Percentiles rank a stretch among this genome's conserved stretches.
Conservation (phyloP, 2,888 invertebrate species). For the Bedellia somnulentella region DNA sequence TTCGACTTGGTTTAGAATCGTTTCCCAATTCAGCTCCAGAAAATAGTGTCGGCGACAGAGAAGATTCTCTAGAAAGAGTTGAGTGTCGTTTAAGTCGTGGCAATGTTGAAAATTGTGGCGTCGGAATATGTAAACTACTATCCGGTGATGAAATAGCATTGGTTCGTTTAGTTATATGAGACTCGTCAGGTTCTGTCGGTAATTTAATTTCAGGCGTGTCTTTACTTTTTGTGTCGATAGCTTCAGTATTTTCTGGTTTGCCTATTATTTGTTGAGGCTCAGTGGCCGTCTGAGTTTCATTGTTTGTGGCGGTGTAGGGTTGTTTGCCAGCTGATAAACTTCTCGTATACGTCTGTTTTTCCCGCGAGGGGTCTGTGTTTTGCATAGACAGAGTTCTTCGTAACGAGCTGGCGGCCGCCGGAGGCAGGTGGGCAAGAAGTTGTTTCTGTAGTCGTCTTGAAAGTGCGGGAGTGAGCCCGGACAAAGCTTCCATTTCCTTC, state of each 20-base stretch:
- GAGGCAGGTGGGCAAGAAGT: conserved; percentile 69
- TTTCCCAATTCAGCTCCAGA: conserved; percentile 9
- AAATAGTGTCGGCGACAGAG: conserved; percentile 7
- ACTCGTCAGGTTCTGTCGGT: neutral
- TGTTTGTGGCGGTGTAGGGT: neutral
- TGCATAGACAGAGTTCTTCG: conserved; percentile 66
- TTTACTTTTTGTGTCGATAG: too few species aligned
- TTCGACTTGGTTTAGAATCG: conserved; percentile 10
- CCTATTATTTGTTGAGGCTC: neutral
- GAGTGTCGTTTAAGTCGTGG: conserved; percentile 30
- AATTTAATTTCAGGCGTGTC: neutral
- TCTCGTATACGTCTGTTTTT: conserved; percentile 8
- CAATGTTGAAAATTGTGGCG: conserved; percentile 27
- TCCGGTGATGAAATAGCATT: too few species aligned
- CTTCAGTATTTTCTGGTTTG: neutral
- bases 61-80: conserved; percentile 14
- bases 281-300: neutral
- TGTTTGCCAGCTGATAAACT: conserved; percentile 17
- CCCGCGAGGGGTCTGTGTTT: conserved; percentile 10
- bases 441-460: conserved; percentile 73
- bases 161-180: too few species aligned
- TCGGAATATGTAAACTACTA: conserved; percentile 12
- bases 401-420: conserved; percentile 67
- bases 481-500: conserved; percentile 69
- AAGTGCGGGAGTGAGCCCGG: conserved; percentile 70